Conservation (phyloP, 1,140 invertebrate species). For the Heliconius congener region DNA sequence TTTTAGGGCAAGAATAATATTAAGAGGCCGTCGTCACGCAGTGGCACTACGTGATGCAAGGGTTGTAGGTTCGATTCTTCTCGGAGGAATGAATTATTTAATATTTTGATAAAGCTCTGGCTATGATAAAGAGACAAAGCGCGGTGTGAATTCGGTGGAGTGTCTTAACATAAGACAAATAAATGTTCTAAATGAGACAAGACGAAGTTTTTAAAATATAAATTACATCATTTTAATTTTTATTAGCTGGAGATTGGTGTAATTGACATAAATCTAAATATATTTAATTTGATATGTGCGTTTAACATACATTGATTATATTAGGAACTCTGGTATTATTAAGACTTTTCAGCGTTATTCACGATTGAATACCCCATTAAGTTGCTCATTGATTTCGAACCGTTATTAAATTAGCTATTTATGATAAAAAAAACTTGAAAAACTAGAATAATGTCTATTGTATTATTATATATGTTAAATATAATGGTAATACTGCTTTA, state of each 20-base stretch:
- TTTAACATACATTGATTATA: background rate
- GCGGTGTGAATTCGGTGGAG: background rate
- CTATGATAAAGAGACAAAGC: too few species aligned
- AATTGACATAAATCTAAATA: background rate
- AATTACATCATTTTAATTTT: background rate
- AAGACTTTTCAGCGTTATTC: slow-evolving; percentile 8
- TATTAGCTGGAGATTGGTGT: background rate
- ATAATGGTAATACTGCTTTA: slow-evolving; percentile 20
- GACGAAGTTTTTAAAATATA: too few species aligned
- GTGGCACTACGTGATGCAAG: too few species aligned
- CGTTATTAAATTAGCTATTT: background rate
- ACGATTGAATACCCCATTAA: background rate
- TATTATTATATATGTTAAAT: slow-evolving; percentile 14
- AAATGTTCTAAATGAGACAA: too few species aligned
- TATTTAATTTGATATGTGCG: background rate
- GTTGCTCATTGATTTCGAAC: slow-evolving; percentile 6
- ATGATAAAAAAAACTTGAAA: background rate
- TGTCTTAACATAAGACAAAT: too few species aligned
- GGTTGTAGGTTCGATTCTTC: too few species aligned
- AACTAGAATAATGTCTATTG: background rate
- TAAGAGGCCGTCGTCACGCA: too few species aligned
- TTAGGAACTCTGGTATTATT: background rate
- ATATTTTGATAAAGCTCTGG: too few species aligned
- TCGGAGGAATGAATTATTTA: too few species aligned
- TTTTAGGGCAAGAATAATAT: too few species aligned